Evolutionary conservation across 2,797 vertebrate genomes (phyloP), one percentile per base, ranked within the genome.

Genomic region (Schizothorax lantsangensis): DNA sequence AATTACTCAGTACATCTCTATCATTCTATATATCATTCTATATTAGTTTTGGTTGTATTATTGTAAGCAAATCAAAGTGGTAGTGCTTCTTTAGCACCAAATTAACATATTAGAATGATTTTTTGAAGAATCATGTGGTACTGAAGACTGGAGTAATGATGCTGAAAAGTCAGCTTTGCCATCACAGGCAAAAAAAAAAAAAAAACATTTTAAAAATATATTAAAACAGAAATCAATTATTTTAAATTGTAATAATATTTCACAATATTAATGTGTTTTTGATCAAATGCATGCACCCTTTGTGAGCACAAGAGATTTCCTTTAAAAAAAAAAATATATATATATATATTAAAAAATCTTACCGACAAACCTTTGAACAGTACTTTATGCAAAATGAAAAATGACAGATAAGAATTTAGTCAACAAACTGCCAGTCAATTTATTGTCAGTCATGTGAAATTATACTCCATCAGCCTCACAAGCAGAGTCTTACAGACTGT

Each of bases 361-460:
- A 62, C 57, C 40, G 3, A 9, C 6, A 74, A 74, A 30, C n/a
- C n/a, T 47, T 26, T 73, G 3, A 15, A 62, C 23, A n/a, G 54
- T 23, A 62, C 10, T 62, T 62, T 26, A n/a, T n/a, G 3, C 23
- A 11, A 62, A 26, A 59, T 79, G 21, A 7, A n/a, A 38, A 78
- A 40, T 40, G 33, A 38, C 33, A 79, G 33, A 59, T n/a, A 43
- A 26, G 54, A 43, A 62, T 79, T 43, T 64, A 79, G 77, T 62
- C 11, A 62, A 15, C 15, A 15, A n/a, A 10, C 6, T 79, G 23
- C 23, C 2, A 5, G n/a, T 59, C 7, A 79, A 11, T 62, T 40
- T 79, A 78, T n/a, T 78, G 12, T n/a, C 33, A 52, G 3, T 11
- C 49, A 59, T 79, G 54, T 43, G 54, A 38, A 59, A 45, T 45